Percentiles rank a stretch among this genome's conserved stretches.
These are phyloP conservation scores for Scomberomorus guttatus DNA, from an alignment of 2,797 vertebrate species.

Conservation along the genomic window DNA sequence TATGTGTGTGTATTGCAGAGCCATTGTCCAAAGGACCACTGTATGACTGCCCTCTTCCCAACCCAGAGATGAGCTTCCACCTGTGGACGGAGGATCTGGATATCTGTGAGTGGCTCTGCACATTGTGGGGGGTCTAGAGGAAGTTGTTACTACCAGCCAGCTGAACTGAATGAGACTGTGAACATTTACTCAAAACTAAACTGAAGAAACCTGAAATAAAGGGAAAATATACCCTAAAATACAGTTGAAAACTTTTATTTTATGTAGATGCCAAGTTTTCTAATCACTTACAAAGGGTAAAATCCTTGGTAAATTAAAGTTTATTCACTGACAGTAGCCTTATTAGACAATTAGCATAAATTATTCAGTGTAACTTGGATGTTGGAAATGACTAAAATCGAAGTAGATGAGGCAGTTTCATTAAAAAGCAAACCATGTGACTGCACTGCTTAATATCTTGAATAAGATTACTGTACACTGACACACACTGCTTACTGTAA, in stretches of 20 bases:
- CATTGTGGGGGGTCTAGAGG: conserved; percentile 36
- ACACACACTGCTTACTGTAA: too few species aligned
- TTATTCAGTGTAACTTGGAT: background rate
- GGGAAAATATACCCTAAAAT: background rate
- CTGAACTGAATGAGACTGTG: background rate
- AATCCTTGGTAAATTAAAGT: background rate
- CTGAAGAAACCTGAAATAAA: background rate
- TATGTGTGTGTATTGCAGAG: conserved; percentile 64
- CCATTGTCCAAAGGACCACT: conserved; percentile 72
- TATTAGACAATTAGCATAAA: background rate
- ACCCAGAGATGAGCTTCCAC: conserved; percentile 94
- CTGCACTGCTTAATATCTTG: background rate
- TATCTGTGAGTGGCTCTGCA: conserved; percentile 88
- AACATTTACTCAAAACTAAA: background rate
- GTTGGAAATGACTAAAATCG: too few species aligned
- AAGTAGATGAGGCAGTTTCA: background rate
- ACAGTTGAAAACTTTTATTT: background rate
- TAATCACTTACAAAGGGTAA: background rate
- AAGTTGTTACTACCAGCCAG: conserved; percentile 25
- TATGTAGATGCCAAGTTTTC: background rate
- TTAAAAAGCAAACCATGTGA: background rate
- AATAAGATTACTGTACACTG: conserved; percentile 1
- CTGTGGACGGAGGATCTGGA: conserved; percentile 93
- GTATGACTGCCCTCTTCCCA: conserved; percentile 88
- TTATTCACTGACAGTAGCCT: background rate